phyloP scores from a whole-genome alignment of 23 tunicate species.

The Styela plicata region DNA sequence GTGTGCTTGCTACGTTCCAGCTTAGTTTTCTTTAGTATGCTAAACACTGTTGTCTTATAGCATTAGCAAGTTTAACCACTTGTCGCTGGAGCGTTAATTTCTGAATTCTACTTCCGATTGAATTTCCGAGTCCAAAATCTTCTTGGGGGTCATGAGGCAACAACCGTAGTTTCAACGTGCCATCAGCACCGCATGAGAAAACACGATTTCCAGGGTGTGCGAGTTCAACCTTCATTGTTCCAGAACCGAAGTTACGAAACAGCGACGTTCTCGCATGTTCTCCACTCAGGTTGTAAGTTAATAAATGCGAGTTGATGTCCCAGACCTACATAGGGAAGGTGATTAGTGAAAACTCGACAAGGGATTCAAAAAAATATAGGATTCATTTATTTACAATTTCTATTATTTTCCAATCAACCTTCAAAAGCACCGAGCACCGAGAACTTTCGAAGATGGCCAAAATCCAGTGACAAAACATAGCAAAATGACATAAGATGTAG shows the following conservation, averaged over 20 bases:
- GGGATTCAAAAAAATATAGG: too few species aligned
- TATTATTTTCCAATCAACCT: too few species aligned
- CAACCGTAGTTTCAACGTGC: constrained; percentile 71
- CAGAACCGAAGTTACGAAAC: constrained; percentile 80
- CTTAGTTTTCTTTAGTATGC: constrained; percentile 5
- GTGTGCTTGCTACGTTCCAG: too few species aligned
- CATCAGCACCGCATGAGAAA: constrained; percentile 91
- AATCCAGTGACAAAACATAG: too few species aligned
- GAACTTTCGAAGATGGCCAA: too few species aligned
- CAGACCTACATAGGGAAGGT: constrained; percentile 50
- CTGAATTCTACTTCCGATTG: constrained; percentile 10
- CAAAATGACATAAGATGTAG: too few species aligned
- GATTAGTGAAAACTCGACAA: too few species aligned
- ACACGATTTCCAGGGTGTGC: constrained; percentile 37
- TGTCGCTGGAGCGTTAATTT: constrained; percentile 22
- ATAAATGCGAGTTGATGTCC: constrained; percentile 51
- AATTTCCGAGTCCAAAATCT: constrained; percentile 10
- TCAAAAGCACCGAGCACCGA: too few species aligned
- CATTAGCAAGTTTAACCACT: constrained; percentile 20
- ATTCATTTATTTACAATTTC: too few species aligned
- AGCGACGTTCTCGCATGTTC: constrained; percentile 77
- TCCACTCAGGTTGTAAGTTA: constrained; percentile 29
- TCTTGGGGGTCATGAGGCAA: constrained; percentile 32
- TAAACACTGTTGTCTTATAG: constrained; percentile 27
- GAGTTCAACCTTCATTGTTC: constrained; percentile 55